phyloP scores from a whole-genome alignment of 2,113 vertebrate genomes.

The Centropristis striata region DNA sequence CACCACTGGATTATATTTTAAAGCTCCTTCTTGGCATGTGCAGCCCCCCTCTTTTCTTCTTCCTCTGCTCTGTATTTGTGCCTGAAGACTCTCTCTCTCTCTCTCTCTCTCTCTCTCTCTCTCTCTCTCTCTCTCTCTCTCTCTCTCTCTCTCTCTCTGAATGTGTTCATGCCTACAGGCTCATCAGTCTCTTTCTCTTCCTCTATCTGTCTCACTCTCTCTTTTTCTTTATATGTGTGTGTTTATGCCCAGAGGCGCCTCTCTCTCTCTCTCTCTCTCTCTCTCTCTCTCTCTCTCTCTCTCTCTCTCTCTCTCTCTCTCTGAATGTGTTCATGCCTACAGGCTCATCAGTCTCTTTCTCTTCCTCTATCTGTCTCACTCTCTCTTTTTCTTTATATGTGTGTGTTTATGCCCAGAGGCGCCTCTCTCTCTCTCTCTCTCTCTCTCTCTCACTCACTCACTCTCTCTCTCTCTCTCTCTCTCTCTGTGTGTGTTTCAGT shows the following conservation, averaged over 20 bases:
- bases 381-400: slow-evolving; percentile 11
- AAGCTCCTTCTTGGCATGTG: slow-evolving; percentile 44
- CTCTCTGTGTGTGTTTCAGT: background rate
- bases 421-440: background rate
- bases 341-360: slow-evolving; percentile 6
- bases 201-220: slow-evolving; percentile 23
- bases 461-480: background rate
- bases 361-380: slow-evolving; percentile 24
- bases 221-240: slow-evolving; percentile 14
- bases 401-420: slow-evolving; percentile 24
- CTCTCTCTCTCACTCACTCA: slow-evolving; percentile 18
- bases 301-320: background rate
- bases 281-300: background rate
- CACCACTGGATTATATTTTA: slow-evolving; percentile 63
- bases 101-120: background rate
- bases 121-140: background rate
- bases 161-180: slow-evolving; percentile 29
- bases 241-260: slow-evolving; percentile 26
- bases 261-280: background rate
- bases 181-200: background rate
- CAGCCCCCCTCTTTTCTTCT: slow-evolving; percentile 19
- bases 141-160: background rate
- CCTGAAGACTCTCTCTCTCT: background rate
- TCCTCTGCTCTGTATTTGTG: slow-evolving; percentile 13
- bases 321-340: slow-evolving; percentile 22